These are phyloP conservation scores for Nebria brevicollis DNA, from an alignment of 2,888 invertebrate species.

Conservation along the genomic window DNA sequence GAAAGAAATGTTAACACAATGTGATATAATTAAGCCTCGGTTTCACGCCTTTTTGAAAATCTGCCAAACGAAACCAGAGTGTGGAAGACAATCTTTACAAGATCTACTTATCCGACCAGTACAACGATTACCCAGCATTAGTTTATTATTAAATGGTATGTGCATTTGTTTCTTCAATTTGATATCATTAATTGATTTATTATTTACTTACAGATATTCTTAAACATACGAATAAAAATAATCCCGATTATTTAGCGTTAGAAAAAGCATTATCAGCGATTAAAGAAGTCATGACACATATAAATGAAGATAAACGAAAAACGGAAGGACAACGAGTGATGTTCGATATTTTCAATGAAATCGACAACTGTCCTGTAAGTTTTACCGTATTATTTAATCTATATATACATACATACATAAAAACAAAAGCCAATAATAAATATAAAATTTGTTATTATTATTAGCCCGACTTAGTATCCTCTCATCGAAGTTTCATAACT, in stretches of 20 bases:
- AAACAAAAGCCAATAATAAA: too few species aligned
- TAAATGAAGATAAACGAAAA: constrained; percentile 97
- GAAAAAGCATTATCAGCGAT: constrained; percentile 88
- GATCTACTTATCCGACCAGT: constrained; percentile 98
- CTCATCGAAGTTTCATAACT: constrained; percentile 88
- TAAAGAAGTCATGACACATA: constrained; percentile 93
- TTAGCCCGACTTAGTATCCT: constrained; percentile 90
- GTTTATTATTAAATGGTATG: constrained; percentile 90
- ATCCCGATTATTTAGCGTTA: constrained; percentile 87
- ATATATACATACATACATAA: too few species aligned
- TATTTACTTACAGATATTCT: constrained; percentile 77
- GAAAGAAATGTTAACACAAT: constrained; percentile 90
- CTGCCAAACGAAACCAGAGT: constrained; percentile 92
- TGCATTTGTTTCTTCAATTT: constrained; percentile 46
- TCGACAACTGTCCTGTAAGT: constrained; percentile 94
- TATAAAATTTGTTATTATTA: constrained; percentile 48
- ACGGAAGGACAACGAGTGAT: constrained; percentile 95
- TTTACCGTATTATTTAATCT: background rate
- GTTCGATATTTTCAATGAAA: constrained; percentile 98
- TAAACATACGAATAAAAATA: constrained; percentile 89
- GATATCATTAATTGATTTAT: background rate
- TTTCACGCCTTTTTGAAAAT: constrained; percentile 99
- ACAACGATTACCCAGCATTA: constrained; percentile 96
- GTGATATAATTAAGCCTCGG: constrained; percentile 91
- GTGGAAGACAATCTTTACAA: constrained; percentile 93